A percentile compares a stretch with the other conserved stretches of the same genome.
Conservation (phyloP, 1,140 invertebrate genomes). For the Drosophila athabasca region DNA sequence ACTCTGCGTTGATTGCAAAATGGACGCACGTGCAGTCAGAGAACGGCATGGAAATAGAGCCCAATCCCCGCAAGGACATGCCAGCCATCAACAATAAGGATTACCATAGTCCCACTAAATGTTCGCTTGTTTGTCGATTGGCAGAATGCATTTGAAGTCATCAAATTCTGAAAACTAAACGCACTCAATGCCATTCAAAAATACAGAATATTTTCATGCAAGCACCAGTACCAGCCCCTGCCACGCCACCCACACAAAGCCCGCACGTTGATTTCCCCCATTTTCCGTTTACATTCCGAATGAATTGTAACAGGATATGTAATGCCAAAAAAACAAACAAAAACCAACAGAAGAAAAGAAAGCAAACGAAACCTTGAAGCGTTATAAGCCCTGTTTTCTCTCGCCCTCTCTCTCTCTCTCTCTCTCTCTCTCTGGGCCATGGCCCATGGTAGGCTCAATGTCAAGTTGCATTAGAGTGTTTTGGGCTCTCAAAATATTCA, state of each 20-base stretch:
- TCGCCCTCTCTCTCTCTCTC: too few species aligned
- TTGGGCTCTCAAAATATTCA: slow-evolving; percentile 42
- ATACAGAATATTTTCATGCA: background rate
- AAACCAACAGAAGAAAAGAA: background rate
- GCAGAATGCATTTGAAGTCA: slow-evolving; percentile 35
- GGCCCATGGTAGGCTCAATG: slow-evolving; percentile 54
- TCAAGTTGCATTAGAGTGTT: slow-evolving; percentile 60
- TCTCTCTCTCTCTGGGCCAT: background rate
- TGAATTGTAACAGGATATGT: slow-evolving; percentile 42
- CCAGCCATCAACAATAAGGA: slow-evolving; percentile 12
- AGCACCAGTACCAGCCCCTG: slow-evolving; percentile 2
- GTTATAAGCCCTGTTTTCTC: slow-evolving; percentile 1
- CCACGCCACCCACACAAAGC: background rate
- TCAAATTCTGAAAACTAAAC: slow-evolving; percentile 32
- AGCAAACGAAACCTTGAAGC: slow-evolving; percentile 41
- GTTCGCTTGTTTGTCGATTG: slow-evolving; percentile 27
- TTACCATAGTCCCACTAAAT: slow-evolving; percentile 13
- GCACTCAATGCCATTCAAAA: slow-evolving; percentile 42
- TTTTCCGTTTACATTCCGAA: slow-evolving; percentile 30
- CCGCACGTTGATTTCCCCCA: slow-evolving; percentile 10
- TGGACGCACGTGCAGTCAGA: slow-evolving; percentile 12
- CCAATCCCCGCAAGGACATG: slow-evolving; percentile 25
- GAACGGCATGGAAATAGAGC: slow-evolving; percentile 1
- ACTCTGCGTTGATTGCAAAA: slow-evolving; percentile 35
- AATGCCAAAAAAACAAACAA: slow-evolving; percentile 1